A percentile compares a stretch with the other conserved stretches of the same genome.
Evolutionary conservation across 2,113 vertebrate species (phyloP).

Genomic region (Cyprinus carpio): DNA sequence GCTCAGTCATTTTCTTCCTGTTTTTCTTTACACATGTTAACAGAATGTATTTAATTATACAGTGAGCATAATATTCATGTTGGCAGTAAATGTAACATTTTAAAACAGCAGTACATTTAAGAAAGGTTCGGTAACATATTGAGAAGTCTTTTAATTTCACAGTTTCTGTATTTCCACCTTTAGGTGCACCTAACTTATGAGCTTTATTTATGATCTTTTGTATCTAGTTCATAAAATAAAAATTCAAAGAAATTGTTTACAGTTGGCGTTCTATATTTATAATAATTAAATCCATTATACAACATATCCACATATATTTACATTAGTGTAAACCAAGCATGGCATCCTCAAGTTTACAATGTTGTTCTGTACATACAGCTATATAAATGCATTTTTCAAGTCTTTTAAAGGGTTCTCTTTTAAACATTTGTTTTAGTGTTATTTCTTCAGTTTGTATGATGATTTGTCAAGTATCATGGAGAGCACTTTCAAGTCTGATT

Average conservation of each 20-base stretch:
- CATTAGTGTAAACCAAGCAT: not conserved
- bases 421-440: not conserved
- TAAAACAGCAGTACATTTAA: constrained; percentile 27
- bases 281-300: not conserved
- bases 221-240: constrained; percentile 99
- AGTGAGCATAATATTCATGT: not conserved
- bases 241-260: constrained; percentile 78
- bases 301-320: not conserved
- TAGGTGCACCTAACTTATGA: constrained; percentile 99
- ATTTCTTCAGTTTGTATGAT: not conserved
- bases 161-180: constrained; percentile 68
- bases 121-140: constrained; percentile 3
- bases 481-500: constrained; percentile 3
- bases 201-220: constrained; percentile 99
- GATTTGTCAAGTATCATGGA: not conserved
- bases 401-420: not conserved
- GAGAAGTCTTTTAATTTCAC: constrained; percentile 37
- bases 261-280: constrained; percentile 36
- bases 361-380: not conserved
- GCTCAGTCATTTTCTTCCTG: not conserved
- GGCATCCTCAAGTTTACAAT: not conserved
- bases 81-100: not conserved
- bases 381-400: not conserved
- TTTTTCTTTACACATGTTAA: not conserved
- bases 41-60: constrained; percentile 34